Evolutionary conservation across 2,797 vertebrate species (phyloP).

Genomic region (Enteromius unitaeniatus): DNA sequence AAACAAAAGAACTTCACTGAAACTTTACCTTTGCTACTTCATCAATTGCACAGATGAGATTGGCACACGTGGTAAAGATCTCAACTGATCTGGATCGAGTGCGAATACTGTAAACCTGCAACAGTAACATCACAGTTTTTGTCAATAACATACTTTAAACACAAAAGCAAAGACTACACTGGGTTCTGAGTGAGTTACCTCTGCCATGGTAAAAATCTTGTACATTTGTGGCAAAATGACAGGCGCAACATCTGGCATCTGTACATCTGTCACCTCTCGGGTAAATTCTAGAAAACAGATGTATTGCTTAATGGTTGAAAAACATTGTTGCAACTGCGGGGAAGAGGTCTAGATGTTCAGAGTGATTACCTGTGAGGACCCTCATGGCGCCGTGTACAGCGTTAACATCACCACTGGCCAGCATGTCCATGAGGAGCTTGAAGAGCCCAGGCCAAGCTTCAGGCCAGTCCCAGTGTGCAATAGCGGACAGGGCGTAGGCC

Average conservation of each 20-base stretch:
- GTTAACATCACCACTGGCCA: slow-evolving; percentile 93
- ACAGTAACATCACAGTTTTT: not conserved
- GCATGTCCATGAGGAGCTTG: slow-evolving; percentile 96
- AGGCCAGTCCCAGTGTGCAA: slow-evolving; percentile 99
- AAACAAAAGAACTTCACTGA: not conserved
- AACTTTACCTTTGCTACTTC: slow-evolving; percentile 91
- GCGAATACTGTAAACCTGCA: slow-evolving; percentile 94
- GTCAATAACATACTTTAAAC: not conserved
- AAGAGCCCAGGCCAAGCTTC: slow-evolving; percentile 98
- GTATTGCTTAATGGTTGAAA: not conserved
- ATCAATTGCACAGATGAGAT: slow-evolving; percentile 97
- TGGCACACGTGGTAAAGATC: slow-evolving; percentile 98
- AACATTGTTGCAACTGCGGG: not conserved
- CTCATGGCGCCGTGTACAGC: slow-evolving; percentile 98
- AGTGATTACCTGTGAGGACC: slow-evolving; percentile 90
- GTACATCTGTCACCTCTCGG: slow-evolving; percentile 94
- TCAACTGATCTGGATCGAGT: slow-evolving; percentile 95
- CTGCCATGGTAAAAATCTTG: slow-evolving; percentile 98
- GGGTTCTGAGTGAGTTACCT: slow-evolving; percentile 77
- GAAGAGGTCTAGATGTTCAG: not conserved
- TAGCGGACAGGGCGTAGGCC: slow-evolving; percentile 95
- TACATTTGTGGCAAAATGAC: slow-evolving; percentile 99
- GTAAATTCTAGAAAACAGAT: slow-evolving; percentile 87
- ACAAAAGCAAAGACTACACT: not conserved
- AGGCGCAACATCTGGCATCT: slow-evolving; percentile 97